These are phyloP conservation scores for Batillaria attramentaria DNA, from an alignment of 1,140 invertebrate species.

Conservation along the genomic window DNA sequence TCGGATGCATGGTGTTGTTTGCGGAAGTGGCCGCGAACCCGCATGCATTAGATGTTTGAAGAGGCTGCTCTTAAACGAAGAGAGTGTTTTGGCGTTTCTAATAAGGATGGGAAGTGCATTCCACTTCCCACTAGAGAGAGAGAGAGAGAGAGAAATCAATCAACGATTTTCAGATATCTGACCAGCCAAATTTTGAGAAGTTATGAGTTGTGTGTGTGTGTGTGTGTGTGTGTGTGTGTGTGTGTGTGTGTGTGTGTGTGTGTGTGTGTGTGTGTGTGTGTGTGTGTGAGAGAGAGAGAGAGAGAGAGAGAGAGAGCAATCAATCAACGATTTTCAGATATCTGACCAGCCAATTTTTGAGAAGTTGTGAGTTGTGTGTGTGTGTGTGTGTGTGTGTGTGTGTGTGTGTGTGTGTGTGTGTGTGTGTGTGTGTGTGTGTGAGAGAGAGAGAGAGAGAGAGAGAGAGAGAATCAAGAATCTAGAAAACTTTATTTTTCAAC, in stretches of 20 bases:
- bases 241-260: slow-evolving; percentile 14
- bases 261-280: neutral
- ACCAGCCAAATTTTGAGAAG: neutral
- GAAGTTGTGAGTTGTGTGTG: neutral
- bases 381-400: neutral
- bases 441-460: neutral
- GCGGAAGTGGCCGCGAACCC: neutral
- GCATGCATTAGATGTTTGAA: neutral
- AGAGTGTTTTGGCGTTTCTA: neutral
- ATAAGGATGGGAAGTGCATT: neutral
- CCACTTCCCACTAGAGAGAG: neutral
- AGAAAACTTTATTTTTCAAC: no score
- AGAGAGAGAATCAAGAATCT: neutral
- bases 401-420: slow-evolving; percentile 14
- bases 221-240: slow-evolving; percentile 5
- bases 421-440: neutral
- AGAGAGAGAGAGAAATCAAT: neutral
- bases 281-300: no score
- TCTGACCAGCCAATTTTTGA: neutral
- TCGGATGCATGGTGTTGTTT: no score
- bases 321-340: neutral
- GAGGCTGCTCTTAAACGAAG: neutral
- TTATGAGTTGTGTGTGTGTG: neutral
- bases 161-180: neutral
- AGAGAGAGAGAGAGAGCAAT: neutral